These are phyloP conservation scores for Tetraneura akinire DNA, from an alignment of 1,140 invertebrate species.

Conservation along the genomic window DNA sequence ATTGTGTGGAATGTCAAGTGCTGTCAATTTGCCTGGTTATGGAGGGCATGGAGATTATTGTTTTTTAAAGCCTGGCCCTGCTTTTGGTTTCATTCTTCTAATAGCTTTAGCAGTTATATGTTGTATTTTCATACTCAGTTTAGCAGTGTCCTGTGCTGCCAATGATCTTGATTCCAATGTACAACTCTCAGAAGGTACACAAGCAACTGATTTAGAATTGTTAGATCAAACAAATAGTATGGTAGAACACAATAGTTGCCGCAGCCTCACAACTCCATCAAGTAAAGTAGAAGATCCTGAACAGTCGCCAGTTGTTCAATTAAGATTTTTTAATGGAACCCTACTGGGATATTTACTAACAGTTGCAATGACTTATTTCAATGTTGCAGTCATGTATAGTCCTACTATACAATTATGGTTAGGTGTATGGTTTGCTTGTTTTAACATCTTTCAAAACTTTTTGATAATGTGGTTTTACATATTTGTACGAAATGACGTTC, in stretches of 20 bases:
- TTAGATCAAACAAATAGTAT: conserved; percentile 66
- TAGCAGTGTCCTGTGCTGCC: conserved; percentile 74
- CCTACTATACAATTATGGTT: conserved; percentile 76
- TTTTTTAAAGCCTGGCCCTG: conserved; percentile 77
- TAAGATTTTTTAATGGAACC: conserved; percentile 77
- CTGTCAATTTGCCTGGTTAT: conserved; percentile 84
- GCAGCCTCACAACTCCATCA: conserved; percentile 65
- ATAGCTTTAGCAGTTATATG: conserved; percentile 74
- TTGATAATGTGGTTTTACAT: conserved; percentile 86
- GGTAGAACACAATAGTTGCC: conserved; percentile 65
- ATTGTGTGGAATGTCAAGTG: conserved; percentile 86
- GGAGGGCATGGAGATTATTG: conserved; percentile 73
- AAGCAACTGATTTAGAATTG: conserved; percentile 69
- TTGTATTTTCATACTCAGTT: conserved; percentile 72
- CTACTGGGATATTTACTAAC: conserved; percentile 74
- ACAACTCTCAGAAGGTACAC: conserved; percentile 76
- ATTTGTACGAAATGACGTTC: conserved; percentile 78
- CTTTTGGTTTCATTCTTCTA: conserved; percentile 78
- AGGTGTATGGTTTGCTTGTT: conserved; percentile 74
- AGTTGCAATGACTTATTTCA: conserved; percentile 73
- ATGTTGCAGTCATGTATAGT: conserved; percentile 68
- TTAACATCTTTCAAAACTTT: conserved; percentile 71
- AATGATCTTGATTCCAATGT: conserved; percentile 70
- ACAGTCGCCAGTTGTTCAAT: conserved; percentile 76
- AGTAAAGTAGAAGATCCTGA: conserved; percentile 81